These are phyloP conservation scores for Masnerella sp. DNA, from an alignment of 2,888 invertebrate species.

Conservation along the genomic window DNA sequence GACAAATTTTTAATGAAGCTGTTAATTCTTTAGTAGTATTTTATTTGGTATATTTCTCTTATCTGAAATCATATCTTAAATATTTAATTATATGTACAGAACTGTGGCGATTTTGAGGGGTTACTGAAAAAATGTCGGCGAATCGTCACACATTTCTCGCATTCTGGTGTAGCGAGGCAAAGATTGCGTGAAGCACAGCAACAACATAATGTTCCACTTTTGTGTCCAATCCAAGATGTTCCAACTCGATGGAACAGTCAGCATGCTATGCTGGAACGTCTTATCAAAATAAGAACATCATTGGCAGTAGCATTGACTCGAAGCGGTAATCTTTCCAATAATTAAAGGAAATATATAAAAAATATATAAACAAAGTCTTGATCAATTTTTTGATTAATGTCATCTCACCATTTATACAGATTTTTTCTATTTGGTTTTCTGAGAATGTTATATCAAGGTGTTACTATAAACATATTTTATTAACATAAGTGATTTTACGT, in stretches of 20 bases:
- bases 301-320: not conserved
- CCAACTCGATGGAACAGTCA: conserved; percentile 53
- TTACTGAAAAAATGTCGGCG: not conserved
- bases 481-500: too few relatives aligned
- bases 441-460: too few relatives aligned
- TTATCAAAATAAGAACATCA: conserved; percentile 40
- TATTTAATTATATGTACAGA: not conserved
- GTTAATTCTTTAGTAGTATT: not conserved
- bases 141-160: conserved; percentile 7
- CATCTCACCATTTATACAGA: too few relatives aligned
- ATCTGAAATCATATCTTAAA: too few relatives aligned
- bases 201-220: not conserved
- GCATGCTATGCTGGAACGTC: conserved; percentile 53
- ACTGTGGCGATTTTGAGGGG: not conserved
- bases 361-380: too few relatives aligned
- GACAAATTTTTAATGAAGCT: not conserved
- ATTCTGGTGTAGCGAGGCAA: not conserved
- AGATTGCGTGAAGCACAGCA: not conserved
- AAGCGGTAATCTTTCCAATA: conserved; percentile 4
- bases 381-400: not conserved
- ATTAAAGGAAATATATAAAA: conserved; percentile 1
- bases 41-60: not conserved
- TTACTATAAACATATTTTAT: too few relatives aligned
- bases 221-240: conserved; percentile 11
- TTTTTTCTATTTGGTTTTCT: too few relatives aligned